A percentile compares a stretch with the other conserved stretches of the same genome.
These are phyloP conservation scores for Pollenia angustigena DNA, from an alignment of 2,888 invertebrate species.

Conservation along the genomic window DNA sequence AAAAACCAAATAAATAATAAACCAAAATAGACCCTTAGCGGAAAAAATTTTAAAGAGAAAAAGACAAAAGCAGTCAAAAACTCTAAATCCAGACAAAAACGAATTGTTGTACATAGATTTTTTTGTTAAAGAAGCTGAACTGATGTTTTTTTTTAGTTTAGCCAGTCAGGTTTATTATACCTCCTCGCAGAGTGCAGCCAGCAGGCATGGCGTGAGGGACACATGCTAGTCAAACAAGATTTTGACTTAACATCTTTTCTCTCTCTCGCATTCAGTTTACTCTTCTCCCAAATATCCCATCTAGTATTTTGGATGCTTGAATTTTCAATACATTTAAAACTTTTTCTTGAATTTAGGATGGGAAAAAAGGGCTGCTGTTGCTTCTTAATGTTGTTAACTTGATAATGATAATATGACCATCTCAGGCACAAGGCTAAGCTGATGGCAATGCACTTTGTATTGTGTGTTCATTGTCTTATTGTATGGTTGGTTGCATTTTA, in stretches of 20 bases:
- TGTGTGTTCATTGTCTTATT: conserved; percentile 34
- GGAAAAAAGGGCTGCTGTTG: conserved; percentile 51
- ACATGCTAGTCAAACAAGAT: conserved; percentile 73
- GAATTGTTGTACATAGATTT: conserved; percentile 42
- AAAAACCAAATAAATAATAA: conserved; percentile 21
- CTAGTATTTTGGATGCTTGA: conserved; percentile 22
- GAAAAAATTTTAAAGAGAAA: neutral
- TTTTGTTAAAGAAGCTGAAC: conserved; percentile 3
- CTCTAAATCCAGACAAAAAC: conserved; percentile 67
- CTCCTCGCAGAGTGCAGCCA: conserved; percentile 39
- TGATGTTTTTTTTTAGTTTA: conserved; percentile 14
- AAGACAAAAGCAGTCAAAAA: conserved; percentile 58
- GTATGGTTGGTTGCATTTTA: conserved; percentile 23
- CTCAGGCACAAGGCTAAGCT: conserved; percentile 72
- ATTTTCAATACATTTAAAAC: conserved; percentile 14
- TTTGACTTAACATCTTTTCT: conserved; percentile 41
- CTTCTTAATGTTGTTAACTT: conserved; percentile 64
- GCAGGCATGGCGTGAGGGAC: conserved; percentile 61
- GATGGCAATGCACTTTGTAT: conserved; percentile 70
- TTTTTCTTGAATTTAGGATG: conserved; percentile 29
- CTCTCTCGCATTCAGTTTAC: neutral
- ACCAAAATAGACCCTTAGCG: conserved; percentile 58
- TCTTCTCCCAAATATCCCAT: conserved; percentile 27
- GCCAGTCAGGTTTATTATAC: conserved; percentile 61
- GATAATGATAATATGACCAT: conserved; percentile 71